phyloP scores from a whole-genome alignment of 2,888 invertebrate genomes.

The Drosophila cyrtoloma region DNA sequence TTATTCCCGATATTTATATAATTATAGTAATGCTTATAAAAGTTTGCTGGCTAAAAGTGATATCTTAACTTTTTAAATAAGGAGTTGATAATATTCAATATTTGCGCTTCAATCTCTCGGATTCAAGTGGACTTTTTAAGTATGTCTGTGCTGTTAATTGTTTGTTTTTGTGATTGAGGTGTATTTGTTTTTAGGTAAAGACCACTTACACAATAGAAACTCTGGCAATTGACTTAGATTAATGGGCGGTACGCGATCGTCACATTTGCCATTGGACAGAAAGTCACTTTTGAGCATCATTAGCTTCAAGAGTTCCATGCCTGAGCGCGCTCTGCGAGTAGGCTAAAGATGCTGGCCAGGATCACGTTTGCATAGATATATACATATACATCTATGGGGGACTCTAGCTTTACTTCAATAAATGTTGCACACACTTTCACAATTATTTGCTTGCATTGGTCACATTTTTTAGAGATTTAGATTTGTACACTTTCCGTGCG shows the following conservation, averaged over 20 bases:
- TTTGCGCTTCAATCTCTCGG: not conserved
- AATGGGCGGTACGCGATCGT: constrained; percentile 90
- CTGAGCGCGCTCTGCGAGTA: constrained; percentile 25
- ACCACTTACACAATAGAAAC: constrained; percentile 89
- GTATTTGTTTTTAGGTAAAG: not conserved
- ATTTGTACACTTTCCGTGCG: constrained; percentile 47
- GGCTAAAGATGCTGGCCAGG: constrained; percentile 25
- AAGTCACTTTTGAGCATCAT: constrained; percentile 86
- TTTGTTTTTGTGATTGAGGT: not conserved
- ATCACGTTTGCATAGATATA: constrained; percentile 17
- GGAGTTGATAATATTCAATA: not conserved
- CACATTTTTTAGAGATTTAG: constrained; percentile 43
- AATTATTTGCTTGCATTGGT: constrained; percentile 32
- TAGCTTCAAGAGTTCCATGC: constrained; percentile 85
- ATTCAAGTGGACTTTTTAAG: not conserved
- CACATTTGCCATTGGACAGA: constrained; percentile 85
- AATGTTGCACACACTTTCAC: constrained; percentile 35
- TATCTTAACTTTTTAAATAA: not conserved
- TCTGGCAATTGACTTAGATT: constrained; percentile 91
- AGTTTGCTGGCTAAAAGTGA: not conserved
- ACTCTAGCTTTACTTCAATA: constrained; percentile 5
- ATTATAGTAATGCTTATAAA: not conserved
- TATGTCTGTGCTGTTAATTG: not conserved
- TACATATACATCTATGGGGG: not conserved
- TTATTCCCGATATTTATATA: not conserved